phyloP scores from a whole-genome alignment of 2,888 invertebrate species.

The Sipha maydis region DNA sequence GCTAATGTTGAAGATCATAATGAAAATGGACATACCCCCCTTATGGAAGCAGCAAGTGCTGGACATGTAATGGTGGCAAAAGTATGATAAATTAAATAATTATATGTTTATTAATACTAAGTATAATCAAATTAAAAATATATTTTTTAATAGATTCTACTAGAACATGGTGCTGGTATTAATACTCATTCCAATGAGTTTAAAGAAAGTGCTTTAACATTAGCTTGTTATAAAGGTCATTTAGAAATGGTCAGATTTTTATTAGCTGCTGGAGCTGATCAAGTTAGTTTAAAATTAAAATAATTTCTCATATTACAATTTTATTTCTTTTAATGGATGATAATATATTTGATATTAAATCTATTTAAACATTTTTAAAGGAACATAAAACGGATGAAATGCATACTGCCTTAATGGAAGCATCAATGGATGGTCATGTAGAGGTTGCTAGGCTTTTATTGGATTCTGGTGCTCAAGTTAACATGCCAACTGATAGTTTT shows the following conservation, averaged over 20 bases:
- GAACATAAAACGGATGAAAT: slow-evolving; percentile 99
- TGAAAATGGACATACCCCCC: slow-evolving; percentile 98
- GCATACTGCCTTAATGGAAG: slow-evolving; percentile 99
- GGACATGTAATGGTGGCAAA: slow-evolving; percentile 94
- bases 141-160: slow-evolving; percentile 73
- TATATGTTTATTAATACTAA: slow-evolving; percentile 1
- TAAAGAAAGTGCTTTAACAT: slow-evolving; percentile 95
- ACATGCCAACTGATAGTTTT: slow-evolving; percentile 99
- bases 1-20: slow-evolving; percentile 98
- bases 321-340: not conserved
- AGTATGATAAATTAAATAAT: slow-evolving; percentile 67
- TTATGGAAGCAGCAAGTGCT: slow-evolving; percentile 98
- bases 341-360: not conserved
- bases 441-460: slow-evolving; percentile 94
- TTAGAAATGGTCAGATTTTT: slow-evolving; percentile 97
- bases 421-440: slow-evolving; percentile 99
- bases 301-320: not conserved
- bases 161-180: slow-evolving; percentile 95
- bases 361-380: slow-evolving; percentile 69
- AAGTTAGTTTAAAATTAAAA: slow-evolving; percentile 66
- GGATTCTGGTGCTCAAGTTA: slow-evolving; percentile 97
- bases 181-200: slow-evolving; percentile 99
- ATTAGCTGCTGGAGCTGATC: slow-evolving; percentile 93
- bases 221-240: slow-evolving; percentile 96
- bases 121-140: slow-evolving; percentile 30